A percentile compares a stretch with the other conserved stretches of the same genome.
phyloP scores from a whole-genome alignment of 2,797 vertebrate species.

The Dipus sagitta region DNA sequence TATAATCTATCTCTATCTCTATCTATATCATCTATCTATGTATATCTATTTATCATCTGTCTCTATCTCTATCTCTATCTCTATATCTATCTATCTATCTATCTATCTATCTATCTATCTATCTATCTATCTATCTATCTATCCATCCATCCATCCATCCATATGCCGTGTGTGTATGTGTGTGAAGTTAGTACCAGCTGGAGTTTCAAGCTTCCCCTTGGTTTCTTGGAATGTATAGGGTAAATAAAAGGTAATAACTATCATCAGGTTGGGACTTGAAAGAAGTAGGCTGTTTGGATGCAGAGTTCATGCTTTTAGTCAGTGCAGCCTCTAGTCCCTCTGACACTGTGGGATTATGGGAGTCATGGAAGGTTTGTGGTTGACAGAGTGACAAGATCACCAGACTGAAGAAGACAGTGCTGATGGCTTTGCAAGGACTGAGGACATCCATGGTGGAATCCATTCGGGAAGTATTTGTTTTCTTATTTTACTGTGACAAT shows the following conservation, averaged over 20 bases:
- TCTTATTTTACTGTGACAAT: neutral
- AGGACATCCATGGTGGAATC: neutral
- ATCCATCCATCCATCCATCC: too few species aligned
- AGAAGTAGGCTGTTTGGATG: neutral
- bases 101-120: too few species aligned
- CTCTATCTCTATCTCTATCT: too few species aligned
- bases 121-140: too few species aligned
- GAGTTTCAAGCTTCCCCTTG: neutral
- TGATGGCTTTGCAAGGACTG: neutral
- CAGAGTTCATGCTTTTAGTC: neutral
- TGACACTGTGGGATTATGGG: neutral
- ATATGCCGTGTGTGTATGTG: neutral
- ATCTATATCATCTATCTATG: too few species aligned
- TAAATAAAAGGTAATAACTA: neutral
- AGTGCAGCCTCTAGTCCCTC: neutral
- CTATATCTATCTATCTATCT: too few species aligned
- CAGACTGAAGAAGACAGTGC: neutral
- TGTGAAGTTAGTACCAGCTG: neutral
- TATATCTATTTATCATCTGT: too few species aligned
- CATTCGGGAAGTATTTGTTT: neutral
- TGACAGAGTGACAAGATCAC: neutral
- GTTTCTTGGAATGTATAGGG: neutral
- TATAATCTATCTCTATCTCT: too few species aligned
- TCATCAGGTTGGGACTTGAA: neutral
- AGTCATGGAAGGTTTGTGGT: neutral